phyloP scores from a whole-genome alignment of 2,113 vertebrate genomes.

The Antechinus stuartii region DNA sequence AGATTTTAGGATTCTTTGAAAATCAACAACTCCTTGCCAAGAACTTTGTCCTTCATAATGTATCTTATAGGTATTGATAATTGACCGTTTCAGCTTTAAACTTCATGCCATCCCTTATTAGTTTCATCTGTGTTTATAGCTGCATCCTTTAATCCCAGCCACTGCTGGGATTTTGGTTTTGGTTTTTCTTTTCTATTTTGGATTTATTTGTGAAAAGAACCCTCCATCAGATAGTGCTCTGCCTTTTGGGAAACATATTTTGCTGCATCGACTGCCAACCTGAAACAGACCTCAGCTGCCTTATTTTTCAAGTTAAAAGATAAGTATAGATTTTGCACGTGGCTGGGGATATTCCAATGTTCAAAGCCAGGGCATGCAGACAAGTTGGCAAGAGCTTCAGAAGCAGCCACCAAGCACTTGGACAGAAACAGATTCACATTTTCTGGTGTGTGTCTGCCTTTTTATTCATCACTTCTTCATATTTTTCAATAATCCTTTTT shows the following conservation, averaged over 20 bases:
- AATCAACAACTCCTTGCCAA: neutral
- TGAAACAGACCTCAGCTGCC: constrained; percentile 52
- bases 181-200: neutral
- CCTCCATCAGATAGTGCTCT: constrained; percentile 28
- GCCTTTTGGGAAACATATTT: constrained; percentile 46
- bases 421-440: constrained; percentile 7
- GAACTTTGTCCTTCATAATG: neutral
- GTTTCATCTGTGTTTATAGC: neutral
- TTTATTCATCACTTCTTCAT: neutral
- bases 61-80: neutral
- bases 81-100: neutral
- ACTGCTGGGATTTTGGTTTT: neutral
- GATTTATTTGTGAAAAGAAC: constrained; percentile 50
- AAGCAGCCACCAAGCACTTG: neutral
- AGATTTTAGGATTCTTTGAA: neutral
- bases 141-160: neutral
- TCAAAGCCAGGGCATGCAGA: constrained; percentile 29
- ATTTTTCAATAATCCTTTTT: neutral
- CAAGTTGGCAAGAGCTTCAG: neutral
- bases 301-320: constrained; percentile 45
- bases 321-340: constrained; percentile 41
- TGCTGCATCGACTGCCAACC: constrained; percentile 49
- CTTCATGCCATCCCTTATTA: neutral
- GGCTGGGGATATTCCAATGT: neutral
- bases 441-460: constrained; percentile 21